A percentile compares a stretch with the other conserved stretches of the same genome.
Conservation (phyloP, 2,888 invertebrate species). For the Gerris lacustris region DNA sequence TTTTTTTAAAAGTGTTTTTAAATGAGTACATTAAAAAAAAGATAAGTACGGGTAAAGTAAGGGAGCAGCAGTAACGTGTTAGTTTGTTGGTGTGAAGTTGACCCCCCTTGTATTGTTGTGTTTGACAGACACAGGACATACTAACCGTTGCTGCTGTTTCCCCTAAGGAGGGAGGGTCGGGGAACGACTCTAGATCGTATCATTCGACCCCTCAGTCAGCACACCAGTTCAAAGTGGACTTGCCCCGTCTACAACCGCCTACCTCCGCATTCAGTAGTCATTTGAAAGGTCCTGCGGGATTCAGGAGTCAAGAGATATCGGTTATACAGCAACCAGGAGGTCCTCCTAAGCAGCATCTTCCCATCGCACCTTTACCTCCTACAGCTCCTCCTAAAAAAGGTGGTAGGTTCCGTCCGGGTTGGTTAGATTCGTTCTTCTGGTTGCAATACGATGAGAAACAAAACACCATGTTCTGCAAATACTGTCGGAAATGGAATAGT, state of each 20-base stretch:
- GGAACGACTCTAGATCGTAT: slow-evolving; percentile 31
- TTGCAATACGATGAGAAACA: slow-evolving; percentile 53
- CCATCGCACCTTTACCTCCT: neutral
- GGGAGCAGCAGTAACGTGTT: slow-evolving; percentile 8
- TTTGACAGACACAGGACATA: slow-evolving; percentile 27
- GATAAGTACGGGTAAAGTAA: neutral
- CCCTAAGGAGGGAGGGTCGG: neutral
- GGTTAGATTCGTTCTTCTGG: slow-evolving; percentile 61
- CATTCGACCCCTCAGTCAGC: slow-evolving; percentile 29
- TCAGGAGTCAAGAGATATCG: slow-evolving; percentile 35
- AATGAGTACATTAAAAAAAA: no score
- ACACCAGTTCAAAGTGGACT: slow-evolving; percentile 30
- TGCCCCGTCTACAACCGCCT: slow-evolving; percentile 29
- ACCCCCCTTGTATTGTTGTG: slow-evolving; percentile 7
- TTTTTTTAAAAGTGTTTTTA: no score
- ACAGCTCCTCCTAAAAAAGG: slow-evolving; percentile 40
- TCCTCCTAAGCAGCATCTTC: neutral
- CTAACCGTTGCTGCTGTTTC: slow-evolving; percentile 21
- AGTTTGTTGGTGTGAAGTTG: slow-evolving; percentile 4
- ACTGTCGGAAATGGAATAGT: slow-evolving; percentile 59
- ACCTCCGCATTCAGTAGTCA: slow-evolving; percentile 29
- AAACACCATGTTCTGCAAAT: slow-evolving; percentile 61
- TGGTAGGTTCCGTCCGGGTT: slow-evolving; percentile 53
- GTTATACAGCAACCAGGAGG: slow-evolving; percentile 33
- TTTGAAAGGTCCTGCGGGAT: slow-evolving; percentile 15